phyloP scores from a whole-genome alignment of 2,888 invertebrate genomes.

The Drosophila falleni region DNA sequence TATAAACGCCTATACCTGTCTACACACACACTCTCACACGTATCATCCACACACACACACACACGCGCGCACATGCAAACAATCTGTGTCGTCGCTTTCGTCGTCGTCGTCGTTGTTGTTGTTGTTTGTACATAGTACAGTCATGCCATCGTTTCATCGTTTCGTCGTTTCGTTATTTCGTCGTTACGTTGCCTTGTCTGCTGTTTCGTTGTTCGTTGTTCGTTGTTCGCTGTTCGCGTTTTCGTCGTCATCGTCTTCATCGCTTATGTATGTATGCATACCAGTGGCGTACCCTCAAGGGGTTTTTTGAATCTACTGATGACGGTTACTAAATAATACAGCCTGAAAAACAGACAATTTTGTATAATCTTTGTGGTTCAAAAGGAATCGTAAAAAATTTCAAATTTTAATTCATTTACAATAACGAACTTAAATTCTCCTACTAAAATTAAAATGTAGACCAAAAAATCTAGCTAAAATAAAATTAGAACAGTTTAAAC shows the following conservation, averaged over 20 bases:
- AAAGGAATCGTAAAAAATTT: too few relatives aligned
- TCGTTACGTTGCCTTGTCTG: conserved; percentile 42
- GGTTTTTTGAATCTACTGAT: not conserved
- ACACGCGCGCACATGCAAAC: conserved; percentile 19
- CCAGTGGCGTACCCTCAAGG: conserved; percentile 32
- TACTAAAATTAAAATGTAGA: too few relatives aligned
- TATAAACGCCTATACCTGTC: conserved; percentile 28
- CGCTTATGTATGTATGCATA: conserved; percentile 41
- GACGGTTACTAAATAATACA: too few relatives aligned
- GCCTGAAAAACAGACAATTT: too few relatives aligned
- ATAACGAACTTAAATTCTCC: too few relatives aligned
- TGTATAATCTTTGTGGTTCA: too few relatives aligned
- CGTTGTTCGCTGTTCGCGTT: conserved; percentile 27
- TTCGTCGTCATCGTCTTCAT: conserved; percentile 38
- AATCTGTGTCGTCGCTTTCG: conserved; percentile 7
- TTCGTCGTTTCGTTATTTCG: conserved; percentile 63
- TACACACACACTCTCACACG: conserved; percentile 27
- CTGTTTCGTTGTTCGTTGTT: conserved; percentile 34
- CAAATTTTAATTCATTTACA: too few relatives aligned
- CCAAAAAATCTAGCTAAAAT: too few relatives aligned
- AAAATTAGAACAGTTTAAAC: too few relatives aligned
- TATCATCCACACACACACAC: conserved; percentile 8
- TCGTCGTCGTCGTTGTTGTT: conserved; percentile 4
- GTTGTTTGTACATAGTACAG: conserved; percentile 52
- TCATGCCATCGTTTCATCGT: conserved; percentile 59